Conservation (phyloP, 2,888 invertebrate species). For the Stegana nigrithorax region DNA sequence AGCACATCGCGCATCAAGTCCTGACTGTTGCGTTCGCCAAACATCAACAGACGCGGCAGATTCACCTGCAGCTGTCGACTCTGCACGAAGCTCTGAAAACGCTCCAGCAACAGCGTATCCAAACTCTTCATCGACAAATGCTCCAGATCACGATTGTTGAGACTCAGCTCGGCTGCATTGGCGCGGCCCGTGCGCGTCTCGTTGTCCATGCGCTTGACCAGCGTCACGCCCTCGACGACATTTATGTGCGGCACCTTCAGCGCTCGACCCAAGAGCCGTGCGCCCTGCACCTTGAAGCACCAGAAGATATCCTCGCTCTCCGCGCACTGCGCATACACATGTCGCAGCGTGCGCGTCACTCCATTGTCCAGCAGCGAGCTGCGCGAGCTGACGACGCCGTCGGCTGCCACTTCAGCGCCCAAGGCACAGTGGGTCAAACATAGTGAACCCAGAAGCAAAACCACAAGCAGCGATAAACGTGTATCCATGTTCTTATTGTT, state of each 20-base stretch:
- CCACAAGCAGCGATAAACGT: conserved; percentile 43
- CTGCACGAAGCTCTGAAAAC: conserved; percentile 73
- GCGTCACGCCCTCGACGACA: conserved; percentile 74
- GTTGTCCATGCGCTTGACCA: conserved; percentile 68
- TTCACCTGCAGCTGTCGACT: conserved; percentile 73
- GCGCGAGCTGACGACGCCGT: conserved; percentile 20
- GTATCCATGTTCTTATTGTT: conserved; percentile 51
- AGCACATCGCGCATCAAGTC: conserved; percentile 57
- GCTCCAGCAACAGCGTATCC: conserved; percentile 72
- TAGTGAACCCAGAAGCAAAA: conserved; percentile 41
- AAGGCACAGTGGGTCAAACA: conserved; percentile 25
- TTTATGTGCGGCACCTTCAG: conserved; percentile 74
- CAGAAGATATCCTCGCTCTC: conserved; percentile 75
- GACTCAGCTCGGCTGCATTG: conserved; percentile 63
- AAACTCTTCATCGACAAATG: conserved; percentile 73
- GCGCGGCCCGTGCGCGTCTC: conserved; percentile 63
- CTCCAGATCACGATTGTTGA: conserved; percentile 73
- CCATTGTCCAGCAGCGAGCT: conserved; percentile 54
- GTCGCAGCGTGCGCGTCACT: conserved; percentile 61
- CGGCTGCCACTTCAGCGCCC: too few species aligned
- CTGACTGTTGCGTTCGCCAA: conserved; percentile 68
- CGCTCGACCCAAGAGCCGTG: conserved; percentile 76
- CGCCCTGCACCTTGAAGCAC: conserved; percentile 79
- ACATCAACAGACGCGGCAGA: conserved; percentile 69
- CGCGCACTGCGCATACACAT: conserved; percentile 72